Evolutionary conservation across 2,888 invertebrate genomes (phyloP).

Genomic region (Ferdinandea cuprea): DNA sequence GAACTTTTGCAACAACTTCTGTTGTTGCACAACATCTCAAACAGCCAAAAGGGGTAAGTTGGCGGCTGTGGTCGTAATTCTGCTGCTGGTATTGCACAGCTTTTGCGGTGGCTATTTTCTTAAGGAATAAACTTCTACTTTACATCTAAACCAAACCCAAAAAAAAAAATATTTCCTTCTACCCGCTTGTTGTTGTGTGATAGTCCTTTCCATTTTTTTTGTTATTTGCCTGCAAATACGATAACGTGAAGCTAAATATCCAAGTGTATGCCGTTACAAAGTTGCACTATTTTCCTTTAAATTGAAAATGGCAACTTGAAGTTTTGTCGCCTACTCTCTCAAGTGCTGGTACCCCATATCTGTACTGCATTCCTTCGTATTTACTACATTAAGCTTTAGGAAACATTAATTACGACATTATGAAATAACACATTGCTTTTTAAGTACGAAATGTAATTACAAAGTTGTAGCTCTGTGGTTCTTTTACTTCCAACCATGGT

Average conservation of each 20-base stretch:
- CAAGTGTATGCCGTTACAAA: conserved; percentile 2
- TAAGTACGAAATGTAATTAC: conserved; percentile 72
- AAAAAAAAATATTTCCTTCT: conserved; percentile 23
- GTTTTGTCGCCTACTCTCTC: conserved; percentile 37
- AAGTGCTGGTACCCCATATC: conserved; percentile 2
- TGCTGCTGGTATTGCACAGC: conserved; percentile 3
- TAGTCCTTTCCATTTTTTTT: conserved; percentile 13
- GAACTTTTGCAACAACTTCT: conserved; percentile 57
- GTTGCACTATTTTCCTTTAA: conserved; percentile 14
- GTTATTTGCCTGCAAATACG: conserved; percentile 42
- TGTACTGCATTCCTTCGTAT: conserved; percentile 40
- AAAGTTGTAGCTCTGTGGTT: conserved; percentile 46
- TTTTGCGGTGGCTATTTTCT: conserved; percentile 57
- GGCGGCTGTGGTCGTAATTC: too few species aligned
- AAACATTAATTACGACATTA: conserved; percentile 73
- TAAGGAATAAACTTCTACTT: conserved; percentile 46
- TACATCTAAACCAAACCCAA: conserved; percentile 17
- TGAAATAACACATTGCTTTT: conserved; percentile 72
- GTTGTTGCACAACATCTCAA: conserved; percentile 55
- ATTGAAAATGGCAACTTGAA: conserved; percentile 54
- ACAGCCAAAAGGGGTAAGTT: not conserved
- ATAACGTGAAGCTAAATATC: conserved; percentile 21
- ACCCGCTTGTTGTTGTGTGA: conserved; percentile 6
- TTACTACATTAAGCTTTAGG: conserved; percentile 71
- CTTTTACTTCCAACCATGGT: too few species aligned